A percentile compares a stretch with the other conserved stretches of the same genome.
Conservation (phyloP, 1,140 invertebrate genomes). For the Drosophila arizonae region DNA sequence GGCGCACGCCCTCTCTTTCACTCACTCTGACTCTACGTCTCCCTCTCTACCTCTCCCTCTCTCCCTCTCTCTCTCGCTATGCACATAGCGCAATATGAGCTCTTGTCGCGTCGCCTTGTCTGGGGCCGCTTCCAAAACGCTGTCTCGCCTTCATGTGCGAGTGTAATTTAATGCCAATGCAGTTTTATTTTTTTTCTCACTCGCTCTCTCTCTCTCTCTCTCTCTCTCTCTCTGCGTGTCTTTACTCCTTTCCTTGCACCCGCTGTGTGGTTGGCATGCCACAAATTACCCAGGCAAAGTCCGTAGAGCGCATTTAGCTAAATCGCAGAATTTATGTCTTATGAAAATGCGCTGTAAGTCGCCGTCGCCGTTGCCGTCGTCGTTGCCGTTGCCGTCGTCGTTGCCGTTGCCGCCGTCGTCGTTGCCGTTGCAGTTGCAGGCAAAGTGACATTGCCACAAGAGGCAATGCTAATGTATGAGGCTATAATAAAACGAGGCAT, state of each 20-base stretch:
- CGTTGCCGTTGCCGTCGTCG: neutral
- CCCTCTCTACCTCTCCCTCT: neutral
- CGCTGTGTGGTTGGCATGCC: constrained; percentile 45
- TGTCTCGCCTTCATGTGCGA: constrained; percentile 27
- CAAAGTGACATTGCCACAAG: constrained; percentile 57
- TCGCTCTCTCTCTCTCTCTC: too few species aligned
- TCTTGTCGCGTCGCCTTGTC: constrained; percentile 61
- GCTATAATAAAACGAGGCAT: constrained; percentile 11
- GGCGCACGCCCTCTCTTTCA: neutral
- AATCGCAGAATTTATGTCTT: constrained; percentile 79
- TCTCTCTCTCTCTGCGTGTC: neutral
- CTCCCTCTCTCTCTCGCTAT: neutral
- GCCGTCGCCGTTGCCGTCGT: neutral
- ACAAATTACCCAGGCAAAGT: constrained; percentile 73
- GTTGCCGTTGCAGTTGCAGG: constrained; percentile 12
- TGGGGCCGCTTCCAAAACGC: constrained; percentile 22
- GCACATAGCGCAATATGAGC: constrained; percentile 64
- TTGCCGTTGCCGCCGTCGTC: too few species aligned
- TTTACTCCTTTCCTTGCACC: neutral
- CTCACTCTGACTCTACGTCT: neutral
- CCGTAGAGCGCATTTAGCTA: constrained; percentile 74
- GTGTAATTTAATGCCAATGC: constrained; percentile 77
- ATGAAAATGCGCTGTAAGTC: constrained; percentile 61
- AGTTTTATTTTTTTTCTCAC: constrained; percentile 26
- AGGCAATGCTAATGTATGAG: constrained; percentile 53